phyloP scores from a whole-genome alignment of 2,113 vertebrate genomes.

The Datnioides undecimradiatus region DNA sequence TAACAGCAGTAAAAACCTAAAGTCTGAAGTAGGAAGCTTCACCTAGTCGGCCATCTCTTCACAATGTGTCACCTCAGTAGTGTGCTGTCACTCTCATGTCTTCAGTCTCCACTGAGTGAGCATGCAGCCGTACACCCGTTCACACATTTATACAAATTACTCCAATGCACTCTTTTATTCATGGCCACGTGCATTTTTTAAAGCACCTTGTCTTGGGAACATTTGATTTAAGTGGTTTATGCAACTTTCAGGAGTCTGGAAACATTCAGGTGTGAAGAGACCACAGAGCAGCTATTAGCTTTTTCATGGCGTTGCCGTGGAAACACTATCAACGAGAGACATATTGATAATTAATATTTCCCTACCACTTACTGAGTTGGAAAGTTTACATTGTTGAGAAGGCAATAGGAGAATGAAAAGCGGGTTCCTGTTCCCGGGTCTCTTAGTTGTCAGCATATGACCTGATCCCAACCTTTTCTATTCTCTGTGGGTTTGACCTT shows the following conservation, averaged over 20 bases:
- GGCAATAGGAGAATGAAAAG: neutral
- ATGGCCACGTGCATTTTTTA: constrained; percentile 35
- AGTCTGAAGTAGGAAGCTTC: constrained; percentile 9
- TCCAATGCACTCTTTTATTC: constrained; percentile 13
- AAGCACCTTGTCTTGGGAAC: constrained; percentile 48
- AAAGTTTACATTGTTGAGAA: constrained; percentile 39
- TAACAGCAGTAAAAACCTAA: constrained; percentile 42
- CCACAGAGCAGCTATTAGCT: constrained; percentile 41
- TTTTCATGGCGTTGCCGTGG: constrained; percentile 59
- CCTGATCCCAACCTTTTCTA: neutral
- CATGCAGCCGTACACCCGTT: constrained; percentile 15
- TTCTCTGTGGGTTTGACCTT: constrained; percentile 38
- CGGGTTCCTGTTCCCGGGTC: neutral
- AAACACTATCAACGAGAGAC: constrained; percentile 53
- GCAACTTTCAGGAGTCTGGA: constrained; percentile 52
- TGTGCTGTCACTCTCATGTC: neutral
- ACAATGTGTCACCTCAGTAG: constrained; percentile 13
- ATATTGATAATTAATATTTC: constrained; percentile 62
- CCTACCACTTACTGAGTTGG: constrained; percentile 19
- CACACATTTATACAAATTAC: constrained; percentile 11
- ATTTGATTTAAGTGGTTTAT: constrained; percentile 56
- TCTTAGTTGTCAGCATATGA: neutral
- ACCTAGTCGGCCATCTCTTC: constrained; percentile 27
- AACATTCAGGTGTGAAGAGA: constrained; percentile 63
- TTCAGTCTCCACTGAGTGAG: constrained; percentile 11